Evolutionary conservation across 2,113 vertebrate species (phyloP), one percentile per base, ranked within the genome.

Genomic region (Brienomyrus longianalis): DNA sequence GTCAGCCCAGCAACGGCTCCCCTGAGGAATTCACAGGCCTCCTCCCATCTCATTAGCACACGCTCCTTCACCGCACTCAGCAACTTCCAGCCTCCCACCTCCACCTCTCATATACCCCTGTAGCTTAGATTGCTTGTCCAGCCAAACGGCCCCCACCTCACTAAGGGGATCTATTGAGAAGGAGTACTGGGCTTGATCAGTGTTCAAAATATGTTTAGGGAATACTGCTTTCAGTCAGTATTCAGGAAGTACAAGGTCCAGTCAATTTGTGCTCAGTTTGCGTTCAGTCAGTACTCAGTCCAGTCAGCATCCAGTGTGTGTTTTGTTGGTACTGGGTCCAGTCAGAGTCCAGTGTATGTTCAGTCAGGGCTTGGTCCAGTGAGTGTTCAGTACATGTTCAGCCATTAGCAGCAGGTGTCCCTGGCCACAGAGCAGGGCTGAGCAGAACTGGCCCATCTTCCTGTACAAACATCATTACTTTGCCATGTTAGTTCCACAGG

Each of bases 1-100:
- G 94, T 92, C 91, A 91, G 91, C 91, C 92, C 91, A 90, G 92
- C 93, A 91, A 93, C 93, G 94, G 93, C 93, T 70, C 74, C 74
- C 5, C 74, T 80, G 70, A 39, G 70, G 31, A 77, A 39, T 77
- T 77, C 70, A 77, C 70, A 39, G 15, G 27, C 23, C 10, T 10
- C 62, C 27, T 70, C 10, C 62, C 10, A 9, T 77, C 31, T 43
- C 74, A 39, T 80, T 43, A 77, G 70, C 70, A 77, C 70, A 13
- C 31, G 0, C 31, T 39, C 3, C 70, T 43, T 35, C 74, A 74
- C 66, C 27, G 1, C 3, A 31, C 66, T 74, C n/a, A 15, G 66
- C 66, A 43, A 19, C 74, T 17, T 35, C 31, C 70, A 39, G 70
- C 70, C 13, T 39, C 70, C 70, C 70, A 27, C 62, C 59, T 13